Evolutionary conservation across 2,797 vertebrate genomes (phyloP), one percentile per base, ranked within the genome.

Genomic region (Xerus rutilus): DNA sequence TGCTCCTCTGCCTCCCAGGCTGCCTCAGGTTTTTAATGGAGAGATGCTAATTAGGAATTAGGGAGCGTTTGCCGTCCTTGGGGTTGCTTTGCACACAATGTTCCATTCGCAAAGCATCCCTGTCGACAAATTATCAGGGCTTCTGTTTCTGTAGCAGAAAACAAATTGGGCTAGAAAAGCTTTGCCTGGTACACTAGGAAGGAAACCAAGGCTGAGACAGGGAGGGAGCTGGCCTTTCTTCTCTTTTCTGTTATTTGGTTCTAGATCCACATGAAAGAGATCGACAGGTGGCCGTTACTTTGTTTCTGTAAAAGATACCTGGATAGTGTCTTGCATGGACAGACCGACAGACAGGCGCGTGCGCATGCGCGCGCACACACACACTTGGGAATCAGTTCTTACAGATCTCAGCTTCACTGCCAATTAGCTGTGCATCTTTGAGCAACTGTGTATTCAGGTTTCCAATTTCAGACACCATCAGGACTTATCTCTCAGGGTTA

Each of bases 41-140:
- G 86, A 86, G 87, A 82, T 59, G 77, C 85, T 93, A 69, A 83
- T 79, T 57, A 89, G 91, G 84, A 86, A 70, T 67, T 12, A 59
- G 3, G 47, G 89, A 21, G 79, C 2, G 0, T 30, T 35, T 3
- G 3, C 62, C 52, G 43, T 87, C 35, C 65, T 74, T 45, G 32
- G 52, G 57, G 59, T 23, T 35, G 59, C 96, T 81, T 76, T n/a
- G 90, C n/a, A 20, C 45, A 7, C 15, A 7, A 21, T 28, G 52
- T 35, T 74, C 0, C 0, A 18, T 78, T 82, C 49, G 57, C 43
- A 13, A 0, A 69, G 85, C 47, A 13, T 78, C 69, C 59, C 59
- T 94, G 93, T 91, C 86, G 59, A 72, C 76, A 21, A 47, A 47
- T 64, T 11, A 21, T 5, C 62, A 74, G 94, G 81, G 21, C 49